Evolutionary conservation across 35 echinoderm and acorn worm genomes (phyloP).

Genomic region (Acanthaster planci): DNA sequence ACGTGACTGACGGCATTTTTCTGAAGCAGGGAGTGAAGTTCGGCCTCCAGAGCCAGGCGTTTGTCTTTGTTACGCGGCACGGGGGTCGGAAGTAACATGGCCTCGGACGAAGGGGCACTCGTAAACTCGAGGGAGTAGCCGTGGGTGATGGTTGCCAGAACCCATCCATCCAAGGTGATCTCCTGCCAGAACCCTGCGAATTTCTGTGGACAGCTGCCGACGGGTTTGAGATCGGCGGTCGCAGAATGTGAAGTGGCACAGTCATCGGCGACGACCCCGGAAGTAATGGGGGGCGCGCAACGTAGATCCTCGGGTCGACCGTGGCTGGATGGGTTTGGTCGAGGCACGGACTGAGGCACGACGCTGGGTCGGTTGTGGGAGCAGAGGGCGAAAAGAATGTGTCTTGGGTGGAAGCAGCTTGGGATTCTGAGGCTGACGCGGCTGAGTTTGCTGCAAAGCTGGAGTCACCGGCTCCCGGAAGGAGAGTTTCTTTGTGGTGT

Average conservation of each 20-base stretch:
- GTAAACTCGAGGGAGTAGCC: neutral
- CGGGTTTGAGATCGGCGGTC: neutral
- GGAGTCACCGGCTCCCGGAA: too few relatives aligned
- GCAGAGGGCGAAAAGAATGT: too few relatives aligned
- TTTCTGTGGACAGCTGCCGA: neutral
- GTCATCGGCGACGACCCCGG: too few relatives aligned
- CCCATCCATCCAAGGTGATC: neutral
- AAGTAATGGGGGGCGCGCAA: too few relatives aligned
- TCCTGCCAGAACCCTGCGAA: neutral
- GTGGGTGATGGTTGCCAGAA: neutral
- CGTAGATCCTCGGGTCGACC: too few relatives aligned
- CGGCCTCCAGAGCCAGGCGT: neutral
- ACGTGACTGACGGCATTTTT: neutral
- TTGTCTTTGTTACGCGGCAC: neutral
- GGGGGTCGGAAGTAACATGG: neutral
- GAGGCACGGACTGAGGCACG: too few relatives aligned
- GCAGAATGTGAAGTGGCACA: neutral
- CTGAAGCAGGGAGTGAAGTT: neutral
- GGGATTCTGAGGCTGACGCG: too few relatives aligned
- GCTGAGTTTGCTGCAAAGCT: too few relatives aligned
- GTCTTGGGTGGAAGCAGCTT: too few relatives aligned
- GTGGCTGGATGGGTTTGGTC: too few relatives aligned
- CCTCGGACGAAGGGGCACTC: neutral
- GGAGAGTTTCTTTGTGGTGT: too few relatives aligned
- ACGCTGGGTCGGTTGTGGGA: too few relatives aligned